These are phyloP conservation scores for Epiblema foenella DNA, from an alignment of 2,888 invertebrate genomes.

Conservation along the genomic window DNA sequence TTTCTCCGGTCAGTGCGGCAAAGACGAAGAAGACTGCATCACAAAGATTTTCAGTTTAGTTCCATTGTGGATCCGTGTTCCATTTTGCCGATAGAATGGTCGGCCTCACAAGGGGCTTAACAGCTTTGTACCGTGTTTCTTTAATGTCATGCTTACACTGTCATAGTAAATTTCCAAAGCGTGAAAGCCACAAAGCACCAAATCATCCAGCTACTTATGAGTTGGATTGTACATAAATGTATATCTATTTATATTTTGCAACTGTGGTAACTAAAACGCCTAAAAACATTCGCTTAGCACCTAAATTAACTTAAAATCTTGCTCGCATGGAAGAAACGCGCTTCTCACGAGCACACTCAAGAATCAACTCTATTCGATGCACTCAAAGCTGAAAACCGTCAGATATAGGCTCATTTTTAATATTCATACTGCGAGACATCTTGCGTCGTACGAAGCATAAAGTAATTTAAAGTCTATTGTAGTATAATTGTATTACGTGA, in stretches of 20 bases:
- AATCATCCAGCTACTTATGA: too few relatives aligned
- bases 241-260: too few relatives aligned
- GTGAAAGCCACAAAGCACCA: too few relatives aligned
- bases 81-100: background rate
- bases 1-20: too few relatives aligned
- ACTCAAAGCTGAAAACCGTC: background rate
- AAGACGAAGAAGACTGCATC: too few relatives aligned
- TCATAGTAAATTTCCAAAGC: too few relatives aligned
- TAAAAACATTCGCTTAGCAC: slow-evolving; percentile 7
- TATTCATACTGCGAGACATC: slow-evolving; percentile 66
- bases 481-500: slow-evolving; percentile 71
- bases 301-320: too few relatives aligned
- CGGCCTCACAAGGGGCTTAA: background rate
- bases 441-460: slow-evolving; percentile 55
- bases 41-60: too few relatives aligned
- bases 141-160: too few relatives aligned
- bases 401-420: slow-evolving; percentile 56
- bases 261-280: slow-evolving; percentile 13
- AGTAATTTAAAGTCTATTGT: slow-evolving; percentile 69
- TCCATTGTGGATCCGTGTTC: too few relatives aligned
- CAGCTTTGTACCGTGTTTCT: too few relatives aligned
- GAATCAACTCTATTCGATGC: background rate
- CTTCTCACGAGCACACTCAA: background rate
- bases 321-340: background rate
- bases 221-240: too few relatives aligned